Conservation (phyloP, 2,113 vertebrate species). For the Triplophysa dalaica region DNA sequence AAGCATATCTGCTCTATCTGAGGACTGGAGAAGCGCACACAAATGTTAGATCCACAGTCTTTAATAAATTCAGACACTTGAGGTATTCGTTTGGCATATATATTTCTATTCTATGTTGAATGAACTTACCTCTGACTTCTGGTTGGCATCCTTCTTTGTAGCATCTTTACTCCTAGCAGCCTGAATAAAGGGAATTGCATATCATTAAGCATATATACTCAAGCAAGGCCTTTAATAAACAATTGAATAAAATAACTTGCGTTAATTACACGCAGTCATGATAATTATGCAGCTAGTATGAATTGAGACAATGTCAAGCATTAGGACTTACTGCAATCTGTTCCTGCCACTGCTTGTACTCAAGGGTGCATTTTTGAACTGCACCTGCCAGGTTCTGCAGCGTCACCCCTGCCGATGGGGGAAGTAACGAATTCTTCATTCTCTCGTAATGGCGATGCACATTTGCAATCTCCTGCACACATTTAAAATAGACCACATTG, state of each 20-base stretch:
- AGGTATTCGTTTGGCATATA: neutral
- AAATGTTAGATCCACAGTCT: neutral
- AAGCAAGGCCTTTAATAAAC: neutral
- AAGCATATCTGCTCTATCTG: conserved; percentile 79
- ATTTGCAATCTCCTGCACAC: conserved; percentile 81
- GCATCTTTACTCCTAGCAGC: neutral
- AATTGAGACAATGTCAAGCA: neutral
- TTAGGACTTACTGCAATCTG: conserved; percentile 62
- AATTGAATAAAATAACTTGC: neutral
- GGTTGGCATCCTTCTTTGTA: conserved; percentile 16
- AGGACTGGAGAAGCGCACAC: conserved; percentile 64
- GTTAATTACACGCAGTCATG: neutral
- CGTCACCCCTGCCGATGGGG: conserved; percentile 74
- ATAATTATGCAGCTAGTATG: neutral
- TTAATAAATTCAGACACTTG: neutral
- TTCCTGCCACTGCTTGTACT: conserved; percentile 82
- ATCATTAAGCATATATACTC: neutral
- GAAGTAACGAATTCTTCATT: conserved; percentile 78
- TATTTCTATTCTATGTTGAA: neutral
- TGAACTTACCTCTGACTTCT: conserved; percentile 35
- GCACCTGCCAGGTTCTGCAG: conserved; percentile 75
- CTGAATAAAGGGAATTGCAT: conserved; percentile 4
- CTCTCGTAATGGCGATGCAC: conserved; percentile 85
- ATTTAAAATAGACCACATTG: neutral
- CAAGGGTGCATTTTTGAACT: conserved; percentile 71